Conservation (phyloP, 2,888 invertebrate genomes). For the Hymenopus coronatus region DNA sequence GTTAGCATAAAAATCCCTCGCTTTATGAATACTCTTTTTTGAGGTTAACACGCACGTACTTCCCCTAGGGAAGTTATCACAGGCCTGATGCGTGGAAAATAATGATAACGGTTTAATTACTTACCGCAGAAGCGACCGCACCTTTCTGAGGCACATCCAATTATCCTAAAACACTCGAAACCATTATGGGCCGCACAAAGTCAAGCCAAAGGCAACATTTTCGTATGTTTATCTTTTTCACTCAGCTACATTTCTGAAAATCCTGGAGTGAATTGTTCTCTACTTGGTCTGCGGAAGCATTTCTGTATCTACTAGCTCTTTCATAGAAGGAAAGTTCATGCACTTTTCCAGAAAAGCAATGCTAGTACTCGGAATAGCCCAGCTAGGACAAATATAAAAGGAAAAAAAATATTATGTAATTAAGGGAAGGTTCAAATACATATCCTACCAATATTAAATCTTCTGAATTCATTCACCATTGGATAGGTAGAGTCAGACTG, state of each 20-base stretch:
- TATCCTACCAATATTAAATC: too few relatives aligned
- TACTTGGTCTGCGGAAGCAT: neutral
- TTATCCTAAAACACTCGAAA: neutral
- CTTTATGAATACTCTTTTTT: neutral
- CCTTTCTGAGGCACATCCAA: neutral
- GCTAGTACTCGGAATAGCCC: neutral
- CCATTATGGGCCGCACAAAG: neutral
- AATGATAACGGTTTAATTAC: neutral
- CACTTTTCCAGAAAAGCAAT: neutral
- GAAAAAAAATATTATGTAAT: neutral
- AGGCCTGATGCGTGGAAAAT: neutral
- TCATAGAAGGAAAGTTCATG: neutral
- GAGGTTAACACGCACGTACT: neutral
- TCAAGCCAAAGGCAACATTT: neutral
- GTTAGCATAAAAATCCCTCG: neutral
- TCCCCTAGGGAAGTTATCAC: neutral
- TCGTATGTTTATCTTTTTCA: neutral
- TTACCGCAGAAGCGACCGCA: neutral
- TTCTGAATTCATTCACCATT: too few relatives aligned
- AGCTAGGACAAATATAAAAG: neutral
- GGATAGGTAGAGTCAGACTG: too few relatives aligned
- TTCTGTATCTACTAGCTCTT: neutral
- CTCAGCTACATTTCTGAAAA: neutral
- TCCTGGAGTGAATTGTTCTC: neutral
- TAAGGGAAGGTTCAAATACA: neutral